Percentiles rank a stretch among this genome's conserved stretches.
phyloP scores from a whole-genome alignment of 2,888 invertebrate genomes.

The Panzeria rudis region DNA sequence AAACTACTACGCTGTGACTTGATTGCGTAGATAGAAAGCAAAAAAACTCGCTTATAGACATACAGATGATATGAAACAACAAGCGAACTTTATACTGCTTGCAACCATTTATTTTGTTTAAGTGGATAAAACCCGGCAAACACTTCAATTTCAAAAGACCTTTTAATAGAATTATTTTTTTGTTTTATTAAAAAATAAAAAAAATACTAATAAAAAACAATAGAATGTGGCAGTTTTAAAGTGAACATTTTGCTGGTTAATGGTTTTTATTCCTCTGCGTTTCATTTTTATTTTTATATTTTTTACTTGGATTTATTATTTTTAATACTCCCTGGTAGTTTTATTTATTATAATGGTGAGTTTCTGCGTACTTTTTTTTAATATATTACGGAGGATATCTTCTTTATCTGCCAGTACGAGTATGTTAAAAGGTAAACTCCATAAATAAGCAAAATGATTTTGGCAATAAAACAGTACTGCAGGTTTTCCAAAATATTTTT shows the following conservation, averaged over 20 bases:
- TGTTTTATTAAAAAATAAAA: not conserved
- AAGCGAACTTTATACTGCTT: not conserved
- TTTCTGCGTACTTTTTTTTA: constrained; percentile 17
- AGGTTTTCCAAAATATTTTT: not conserved
- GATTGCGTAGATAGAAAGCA: not conserved
- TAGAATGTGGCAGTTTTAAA: constrained; percentile 4
- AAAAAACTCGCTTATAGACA: not conserved
- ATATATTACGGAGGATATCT: constrained; percentile 19
- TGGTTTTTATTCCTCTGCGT: not conserved
- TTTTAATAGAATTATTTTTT: constrained; percentile 26
- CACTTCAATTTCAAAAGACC: constrained; percentile 19
- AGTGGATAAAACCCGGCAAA: constrained; percentile 14
- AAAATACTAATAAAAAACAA: not conserved
- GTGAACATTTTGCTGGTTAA: constrained; percentile 5
- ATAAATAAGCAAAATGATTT: constrained; percentile 47
- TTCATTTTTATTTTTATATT: constrained; percentile 21
- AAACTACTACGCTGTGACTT: constrained; percentile 46
- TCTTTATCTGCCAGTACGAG: not conserved
- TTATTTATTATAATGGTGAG: constrained; percentile 15
- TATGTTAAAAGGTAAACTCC: constrained; percentile 35
- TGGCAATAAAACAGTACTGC: constrained; percentile 30
- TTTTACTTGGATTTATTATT: constrained; percentile 13
- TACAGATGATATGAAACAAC: not conserved
- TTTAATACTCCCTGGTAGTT: constrained; percentile 1
- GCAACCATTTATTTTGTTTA: constrained; percentile 20